These are phyloP conservation scores for Phrynocephalus versicolor DNA, from an alignment of 2,113 vertebrate species.

Conservation along the genomic window DNA sequence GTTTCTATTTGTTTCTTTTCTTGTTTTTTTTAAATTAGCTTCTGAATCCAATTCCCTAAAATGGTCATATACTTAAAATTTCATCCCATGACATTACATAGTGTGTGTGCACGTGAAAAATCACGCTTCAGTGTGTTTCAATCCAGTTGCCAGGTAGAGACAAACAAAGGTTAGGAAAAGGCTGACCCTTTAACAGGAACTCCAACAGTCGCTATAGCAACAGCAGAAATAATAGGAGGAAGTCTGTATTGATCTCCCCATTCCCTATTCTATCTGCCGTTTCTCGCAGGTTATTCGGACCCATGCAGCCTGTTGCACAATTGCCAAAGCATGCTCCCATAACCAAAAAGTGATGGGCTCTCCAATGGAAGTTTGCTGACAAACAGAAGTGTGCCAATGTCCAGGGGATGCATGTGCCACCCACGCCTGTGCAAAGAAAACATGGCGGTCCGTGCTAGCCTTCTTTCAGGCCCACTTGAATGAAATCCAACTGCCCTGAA, in stretches of 20 bases:
- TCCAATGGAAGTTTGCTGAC: background rate
- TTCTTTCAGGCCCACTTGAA: background rate
- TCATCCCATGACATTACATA: conserved; percentile 43
- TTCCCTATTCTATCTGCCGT: conserved; percentile 1
- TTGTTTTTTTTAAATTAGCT: background rate
- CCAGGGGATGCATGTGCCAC: too few relatives aligned
- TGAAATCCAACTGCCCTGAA: background rate
- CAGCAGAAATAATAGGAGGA: background rate
- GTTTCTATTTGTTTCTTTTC: too few relatives aligned
- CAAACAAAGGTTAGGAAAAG: conserved; percentile 60
- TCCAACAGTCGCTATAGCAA: conserved; percentile 53
- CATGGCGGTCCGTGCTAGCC: background rate
- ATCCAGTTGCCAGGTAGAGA: conserved; percentile 45
- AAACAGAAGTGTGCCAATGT: too few relatives aligned
- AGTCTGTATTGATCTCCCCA: conserved; percentile 43
- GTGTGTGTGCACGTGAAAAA: conserved; percentile 40
- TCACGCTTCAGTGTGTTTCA: conserved; percentile 28
- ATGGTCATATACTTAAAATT: background rate
- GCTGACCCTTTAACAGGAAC: conserved; percentile 40
- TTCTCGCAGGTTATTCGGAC: conserved; percentile 2
- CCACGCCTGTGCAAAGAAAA: background rate
- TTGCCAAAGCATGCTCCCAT: fast-evolving
- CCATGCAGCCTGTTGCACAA: background rate
- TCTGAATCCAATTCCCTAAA: background rate
- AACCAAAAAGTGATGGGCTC: background rate